Base-by-base conservation (phyloP, 2,888 invertebrate genomes). In the Epinotia brunnichana region DNA sequence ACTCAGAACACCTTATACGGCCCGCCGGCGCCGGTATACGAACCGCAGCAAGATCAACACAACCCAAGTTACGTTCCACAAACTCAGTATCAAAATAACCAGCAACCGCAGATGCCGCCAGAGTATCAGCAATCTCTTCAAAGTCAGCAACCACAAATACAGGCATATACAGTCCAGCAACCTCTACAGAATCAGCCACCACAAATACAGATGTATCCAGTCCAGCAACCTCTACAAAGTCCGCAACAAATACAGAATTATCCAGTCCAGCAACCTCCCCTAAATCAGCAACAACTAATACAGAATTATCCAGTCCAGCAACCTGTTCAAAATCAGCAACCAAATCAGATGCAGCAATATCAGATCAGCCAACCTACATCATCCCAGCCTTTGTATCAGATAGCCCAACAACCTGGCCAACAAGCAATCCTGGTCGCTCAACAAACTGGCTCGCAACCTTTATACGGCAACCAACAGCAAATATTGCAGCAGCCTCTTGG, bases 311-410 rank as follows among this genome's bases (percentile, higher is more conserved):
- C 29, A 24, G 4, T 39, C 5, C 66, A 64, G 29, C 70, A 73
- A 64, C 39, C 39, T 10, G 11, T 21, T 11, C 59, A 39, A 62
- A 61, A 29, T 9, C 74, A 73, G 21, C 73, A 59, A 51, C 35
- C 70, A 51, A 29, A 53, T 19, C 74, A 71, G 17, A 68, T 72
- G 17, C 67, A 72, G 64, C 75, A 68, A 62, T 73, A 74, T 44
- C 75, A 57, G 41, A 56, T 59, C 48, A 66, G 24, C 53, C 70
- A 74, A 56, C 63, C 69, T 17, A 17, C 39, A 2, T 35, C 21
- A 39, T 7, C 66, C n/a, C 72, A 67, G 54, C 54, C 59, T 41
- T 11, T 57, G 4, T 64, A 69, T 19, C 56, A 68, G 10, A 19
- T 62, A 9, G 61, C 29, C 13, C 54, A 63, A 53, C 76, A 73